Evolutionary conservation across 92 coral and sea anemone species (phyloP), one percentile per base, ranked within the genome.

Genomic region (Diadumene lineata): DNA sequence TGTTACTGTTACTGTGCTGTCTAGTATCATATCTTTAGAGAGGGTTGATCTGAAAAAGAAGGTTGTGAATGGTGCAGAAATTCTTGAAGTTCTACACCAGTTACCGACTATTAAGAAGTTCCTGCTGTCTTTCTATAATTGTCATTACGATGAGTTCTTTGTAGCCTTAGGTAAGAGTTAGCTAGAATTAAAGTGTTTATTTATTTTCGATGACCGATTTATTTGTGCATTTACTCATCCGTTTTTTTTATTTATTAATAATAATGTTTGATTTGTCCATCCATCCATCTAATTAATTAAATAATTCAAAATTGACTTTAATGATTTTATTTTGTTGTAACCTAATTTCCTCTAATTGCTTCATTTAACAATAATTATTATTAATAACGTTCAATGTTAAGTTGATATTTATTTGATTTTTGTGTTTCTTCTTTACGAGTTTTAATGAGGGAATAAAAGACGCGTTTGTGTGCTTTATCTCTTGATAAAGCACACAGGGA

Each of bases 21-120:
- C 97, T 13, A 91, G 97, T 66, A 86, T 94, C 89, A 94, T 94
- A 43, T 91, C 98, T 13, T 72, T 94, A 34, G 97, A 92, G 68
- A 78, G 98, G 64, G 96, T 90, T 30, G 97, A 91, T 50, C 85
- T 94, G 34, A 89, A 90, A 61, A 84, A 89, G 50, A 86, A 89
- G 81, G 98, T 94, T 55, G 97, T 94, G 3, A 94, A 88, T 84
- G 98, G 98, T 55, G 96, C 98, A 28, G 98, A 94, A 73, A 92
- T 94, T 60, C 86, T 94, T 6, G 98, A 94, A 75, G 97, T 94
- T 75, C 85, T 94, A 21, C 98, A 94, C 81, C 98, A 94, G 75
- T 76, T 94, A 30, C 98, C 98, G 21, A 87, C 85, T 65, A 82
- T 89, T 38, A 90, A 84, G 53, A 82, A 90, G 75, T 94, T 94